Base-by-base conservation (phyloP, 2,113 vertebrate species). In the Bos javanicus region DNA sequence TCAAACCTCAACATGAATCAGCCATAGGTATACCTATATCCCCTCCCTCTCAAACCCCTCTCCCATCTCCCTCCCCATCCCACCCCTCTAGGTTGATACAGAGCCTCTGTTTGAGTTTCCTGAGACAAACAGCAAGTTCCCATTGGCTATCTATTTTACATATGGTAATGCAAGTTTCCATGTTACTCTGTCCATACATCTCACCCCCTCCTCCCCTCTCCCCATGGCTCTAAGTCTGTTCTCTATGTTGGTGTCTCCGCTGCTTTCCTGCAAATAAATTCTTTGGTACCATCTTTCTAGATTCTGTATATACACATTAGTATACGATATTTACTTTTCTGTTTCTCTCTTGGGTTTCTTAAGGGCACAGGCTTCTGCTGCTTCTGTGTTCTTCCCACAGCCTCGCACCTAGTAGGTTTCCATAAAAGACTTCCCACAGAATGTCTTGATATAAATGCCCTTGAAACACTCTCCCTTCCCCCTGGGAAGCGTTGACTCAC, bases 361-460 rank as follows among this genome's bases (percentile, higher is more conserved):
- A 12, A 30, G 15, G 33, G 71, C 54, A 1, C 33, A 10, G 5
- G 1, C 6, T 19, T 25, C 46, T 43, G 26, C 33, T 19, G 33
- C 56, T 14, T 50, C 85, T 46, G 12, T 11, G 3, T n/a, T 14
- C 39, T 46, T 81, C n/a, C 67, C 28, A 23, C 25, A 21, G 17
- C 80, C 48, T 46, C 50, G 52, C 30, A 16, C 21, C 0, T 2
- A 3, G 8, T 39, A 23, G 80, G 46, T 62, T 15, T 93, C 80
- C 23, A 0, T 3, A 2, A 28, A 13, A 33, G 25, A 39, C 48
- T 62, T 15, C 87, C 60, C 26, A 1, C 1, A 30, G 62, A 25
- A 17, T 2, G 1, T 7, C 39, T 36, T 14, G 90, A 17, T 48
- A 10, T 2, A 71, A 7, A 6, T 0, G 2, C 36, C 50, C 21